Evolutionary conservation across 2,888 invertebrate species (phyloP).

Genomic region (Cyclophora punctaria): DNA sequence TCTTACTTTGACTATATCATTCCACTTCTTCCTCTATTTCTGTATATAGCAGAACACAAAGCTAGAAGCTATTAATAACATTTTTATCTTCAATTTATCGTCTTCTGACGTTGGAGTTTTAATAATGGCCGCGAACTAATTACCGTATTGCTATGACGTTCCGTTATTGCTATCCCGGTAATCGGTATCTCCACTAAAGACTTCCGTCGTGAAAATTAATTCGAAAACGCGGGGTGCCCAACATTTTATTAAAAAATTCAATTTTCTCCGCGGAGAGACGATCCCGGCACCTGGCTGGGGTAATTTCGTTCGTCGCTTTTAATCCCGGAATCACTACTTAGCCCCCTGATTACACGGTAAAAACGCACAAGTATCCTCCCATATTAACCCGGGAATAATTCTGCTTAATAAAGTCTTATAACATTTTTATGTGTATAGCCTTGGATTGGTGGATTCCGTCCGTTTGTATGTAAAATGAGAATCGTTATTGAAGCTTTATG

Average conservation of each 20-base stretch:
- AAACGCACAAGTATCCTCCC: slow-evolving; percentile 16
- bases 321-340: slow-evolving; percentile 39
- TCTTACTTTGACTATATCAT: no score
- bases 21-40: background rate
- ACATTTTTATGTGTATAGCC: slow-evolving; percentile 10
- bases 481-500: slow-evolving; percentile 1
- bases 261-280: slow-evolving; percentile 19
- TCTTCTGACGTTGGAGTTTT: background rate
- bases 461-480: background rate
- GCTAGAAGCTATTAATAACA: slow-evolving; percentile 1
- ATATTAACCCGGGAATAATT: slow-evolving; percentile 14
- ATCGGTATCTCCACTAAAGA: slow-evolving; percentile 13
- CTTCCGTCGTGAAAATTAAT: slow-evolving; percentile 17
- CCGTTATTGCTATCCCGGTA: slow-evolving; percentile 12
- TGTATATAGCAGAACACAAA: background rate
- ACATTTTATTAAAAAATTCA: slow-evolving; percentile 32
- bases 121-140: slow-evolving; percentile 7
- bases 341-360: slow-evolving; percentile 30
- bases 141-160: slow-evolving; percentile 7
- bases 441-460: slow-evolving; percentile 13
- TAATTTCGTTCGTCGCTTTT: slow-evolving; percentile 36
- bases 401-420: slow-evolving; percentile 11
- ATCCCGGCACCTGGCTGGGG: slow-evolving; percentile 18
- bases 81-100: background rate
- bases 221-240: slow-evolving; percentile 11